These are phyloP conservation scores for Cosmia trapezina DNA, from an alignment of 2,888 invertebrate species.

Conservation along the genomic window DNA sequence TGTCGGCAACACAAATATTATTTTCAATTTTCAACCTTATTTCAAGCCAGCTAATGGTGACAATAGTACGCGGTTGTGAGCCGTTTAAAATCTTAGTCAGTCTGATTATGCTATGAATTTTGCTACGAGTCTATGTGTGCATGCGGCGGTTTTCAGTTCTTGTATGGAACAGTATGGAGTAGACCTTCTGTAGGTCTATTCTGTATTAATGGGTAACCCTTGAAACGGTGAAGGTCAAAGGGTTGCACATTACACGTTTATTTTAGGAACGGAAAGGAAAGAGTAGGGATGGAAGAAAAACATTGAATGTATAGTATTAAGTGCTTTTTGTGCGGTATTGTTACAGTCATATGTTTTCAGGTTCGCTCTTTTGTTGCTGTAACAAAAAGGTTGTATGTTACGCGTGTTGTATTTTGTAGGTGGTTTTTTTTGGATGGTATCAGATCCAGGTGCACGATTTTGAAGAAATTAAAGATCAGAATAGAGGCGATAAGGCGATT, in stretches of 20 bases:
- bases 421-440: neutral
- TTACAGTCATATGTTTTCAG: conserved; percentile 35
- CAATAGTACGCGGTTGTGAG: no score
- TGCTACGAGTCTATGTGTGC: no score
- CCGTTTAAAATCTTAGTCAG: no score
- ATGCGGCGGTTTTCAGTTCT: accelerated
- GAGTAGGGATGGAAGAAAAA: conserved; percentile 43
- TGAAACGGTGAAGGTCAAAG: conserved; percentile 45
- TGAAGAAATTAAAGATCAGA: no score
- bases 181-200: neutral
- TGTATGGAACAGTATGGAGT: no score
- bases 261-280: conserved; percentile 40
- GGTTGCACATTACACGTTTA: conserved; percentile 43
- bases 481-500: no score
- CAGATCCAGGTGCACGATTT: neutral
- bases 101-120: no score
- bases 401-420: neutral
- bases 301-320: conserved; percentile 41
- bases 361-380: conserved; percentile 37
- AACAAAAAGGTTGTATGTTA: conserved; percentile 27
- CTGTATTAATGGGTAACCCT: conserved; percentile 16
- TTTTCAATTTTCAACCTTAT: no score
- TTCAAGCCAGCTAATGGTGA: no score
- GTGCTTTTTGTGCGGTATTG: conserved; percentile 55
- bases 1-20: no score